A percentile compares a stretch with the other conserved stretches of the same genome.
These are phyloP conservation scores for Anthoscopus minutus DNA, from an alignment of 2,113 vertebrate genomes.

Conservation along the genomic window DNA sequence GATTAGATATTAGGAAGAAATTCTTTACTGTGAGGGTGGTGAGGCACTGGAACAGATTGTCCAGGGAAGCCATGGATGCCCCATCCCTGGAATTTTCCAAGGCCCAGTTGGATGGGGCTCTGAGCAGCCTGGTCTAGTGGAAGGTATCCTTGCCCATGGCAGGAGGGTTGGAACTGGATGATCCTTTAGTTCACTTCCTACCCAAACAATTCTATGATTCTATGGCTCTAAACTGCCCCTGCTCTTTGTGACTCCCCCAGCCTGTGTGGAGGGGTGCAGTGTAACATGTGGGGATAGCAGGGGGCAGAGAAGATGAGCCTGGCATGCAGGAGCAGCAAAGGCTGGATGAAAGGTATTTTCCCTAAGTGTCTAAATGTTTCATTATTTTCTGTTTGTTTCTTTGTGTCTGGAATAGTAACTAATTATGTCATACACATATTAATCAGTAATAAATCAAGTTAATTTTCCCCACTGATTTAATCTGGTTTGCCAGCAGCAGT, in stretches of 20 bases:
- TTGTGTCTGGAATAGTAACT: not conserved
- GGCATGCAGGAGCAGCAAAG: not conserved
- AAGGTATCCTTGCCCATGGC: not conserved
- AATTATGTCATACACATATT: not conserved
- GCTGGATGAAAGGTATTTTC: not conserved
- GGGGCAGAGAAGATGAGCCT: not conserved
- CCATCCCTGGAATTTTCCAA: not conserved
- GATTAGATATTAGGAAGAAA: not conserved
- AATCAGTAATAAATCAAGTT: not conserved
- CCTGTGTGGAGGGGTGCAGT: not conserved
- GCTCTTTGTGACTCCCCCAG: no score
- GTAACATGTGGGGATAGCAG: fast-evolving
- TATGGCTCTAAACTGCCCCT: not conserved
- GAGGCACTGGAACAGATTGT: not conserved
- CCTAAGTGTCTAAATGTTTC: not conserved
- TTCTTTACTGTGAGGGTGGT: not conserved
- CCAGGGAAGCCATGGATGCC: not conserved
- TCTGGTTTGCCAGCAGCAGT: not conserved
- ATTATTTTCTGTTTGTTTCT: not conserved
- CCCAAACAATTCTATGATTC: not conserved
- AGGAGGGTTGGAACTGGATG: not conserved
- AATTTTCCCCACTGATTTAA: not conserved
- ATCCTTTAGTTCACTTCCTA: not conserved
- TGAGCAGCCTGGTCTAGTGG: not conserved
- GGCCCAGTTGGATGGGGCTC: fast-evolving